phyloP scores from a whole-genome alignment of 2,797 vertebrate genomes.

The Hoplostethus mediterraneus region DNA sequence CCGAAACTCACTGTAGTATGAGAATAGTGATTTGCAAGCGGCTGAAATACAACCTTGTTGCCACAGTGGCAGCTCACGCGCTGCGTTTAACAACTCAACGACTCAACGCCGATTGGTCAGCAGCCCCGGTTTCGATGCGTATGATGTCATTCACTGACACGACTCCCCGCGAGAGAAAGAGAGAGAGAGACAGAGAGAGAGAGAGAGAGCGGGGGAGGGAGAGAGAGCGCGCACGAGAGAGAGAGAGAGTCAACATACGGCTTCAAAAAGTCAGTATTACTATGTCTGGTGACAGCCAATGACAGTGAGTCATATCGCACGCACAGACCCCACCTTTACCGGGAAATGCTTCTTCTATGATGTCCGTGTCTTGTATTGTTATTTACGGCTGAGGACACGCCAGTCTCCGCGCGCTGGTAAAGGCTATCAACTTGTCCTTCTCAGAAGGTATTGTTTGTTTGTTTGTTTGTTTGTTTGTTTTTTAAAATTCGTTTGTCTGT shows the following conservation, averaged over 20 bases:
- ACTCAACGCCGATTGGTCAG: conserved; percentile 69
- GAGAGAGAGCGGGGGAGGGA: background rate
- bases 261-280: conserved; percentile 15
- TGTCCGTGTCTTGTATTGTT: conserved; percentile 12
- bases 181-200: background rate
- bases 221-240: background rate
- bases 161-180: conserved; percentile 2
- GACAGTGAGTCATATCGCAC: background rate
- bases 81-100: conserved; percentile 32
- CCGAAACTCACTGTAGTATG: too few species aligned
- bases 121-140: conserved; percentile 13
- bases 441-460: conserved; percentile 60
- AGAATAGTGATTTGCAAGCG: background rate
- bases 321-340: background rate
- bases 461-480: conserved; percentile 1
- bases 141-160: conserved; percentile 60
- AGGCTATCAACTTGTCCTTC: conserved; percentile 30
- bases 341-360: conserved; percentile 10
- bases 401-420: conserved; percentile 6
- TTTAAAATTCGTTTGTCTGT: background rate
- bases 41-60: conserved; percentile 18
- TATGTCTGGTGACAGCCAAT: background rate
- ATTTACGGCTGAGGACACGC: conserved; percentile 23
- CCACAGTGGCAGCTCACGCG: conserved; percentile 59
- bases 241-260: conserved; percentile 3